Conservation (phyloP, 2,113 vertebrate genomes). For the Nannobrachium achirus region DNA sequence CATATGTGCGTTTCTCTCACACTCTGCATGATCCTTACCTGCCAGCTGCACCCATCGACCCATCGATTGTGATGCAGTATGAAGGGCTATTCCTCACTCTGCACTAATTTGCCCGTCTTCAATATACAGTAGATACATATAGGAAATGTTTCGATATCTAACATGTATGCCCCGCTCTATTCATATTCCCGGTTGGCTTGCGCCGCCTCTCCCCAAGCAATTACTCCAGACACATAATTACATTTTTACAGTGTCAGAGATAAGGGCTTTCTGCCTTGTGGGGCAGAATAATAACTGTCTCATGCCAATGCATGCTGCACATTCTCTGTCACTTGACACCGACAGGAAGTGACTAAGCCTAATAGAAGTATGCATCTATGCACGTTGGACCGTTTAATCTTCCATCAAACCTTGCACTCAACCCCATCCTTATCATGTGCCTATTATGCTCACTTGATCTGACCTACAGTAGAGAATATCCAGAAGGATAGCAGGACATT, state of each 20-base stretch:
- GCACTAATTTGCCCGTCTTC: background rate
- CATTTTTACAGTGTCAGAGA: background rate
- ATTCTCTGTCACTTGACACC: background rate
- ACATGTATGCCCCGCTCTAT: background rate
- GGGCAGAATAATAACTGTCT: background rate
- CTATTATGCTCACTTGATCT: background rate
- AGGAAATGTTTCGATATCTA: no score
- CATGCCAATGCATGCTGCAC: background rate
- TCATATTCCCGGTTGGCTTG: background rate
- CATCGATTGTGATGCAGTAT: background rate
- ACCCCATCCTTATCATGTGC: background rate
- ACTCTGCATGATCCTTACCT: no score
- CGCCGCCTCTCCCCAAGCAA: background rate
- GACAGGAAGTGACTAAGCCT: background rate
- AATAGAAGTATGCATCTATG: background rate
- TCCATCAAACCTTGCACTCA: background rate
- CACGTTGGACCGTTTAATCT: background rate
- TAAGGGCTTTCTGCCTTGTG: background rate
- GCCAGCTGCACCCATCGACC: background rate
- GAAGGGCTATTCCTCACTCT: background rate
- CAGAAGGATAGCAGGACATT: background rate
- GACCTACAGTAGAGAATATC: background rate
- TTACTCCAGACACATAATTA: background rate
- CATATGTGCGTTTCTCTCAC: background rate
- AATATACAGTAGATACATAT: background rate